These are phyloP conservation scores for Leptinotarsa rubiginosa DNA, from an alignment of 2,888 invertebrate genomes.

Conservation along the genomic window DNA sequence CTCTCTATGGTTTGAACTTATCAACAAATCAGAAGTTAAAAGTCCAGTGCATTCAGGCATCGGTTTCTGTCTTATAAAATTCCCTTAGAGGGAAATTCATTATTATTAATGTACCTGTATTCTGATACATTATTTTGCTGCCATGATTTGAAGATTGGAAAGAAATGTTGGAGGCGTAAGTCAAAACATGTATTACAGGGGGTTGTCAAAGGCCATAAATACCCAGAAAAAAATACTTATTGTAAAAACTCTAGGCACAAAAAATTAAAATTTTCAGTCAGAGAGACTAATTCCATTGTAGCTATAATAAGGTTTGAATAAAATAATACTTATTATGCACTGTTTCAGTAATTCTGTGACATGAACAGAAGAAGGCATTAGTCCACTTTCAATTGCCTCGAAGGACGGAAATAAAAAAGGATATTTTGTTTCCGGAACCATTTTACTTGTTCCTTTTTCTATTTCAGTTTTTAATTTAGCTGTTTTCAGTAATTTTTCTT, in stretches of 20 bases:
- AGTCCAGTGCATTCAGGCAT: too few relatives aligned
- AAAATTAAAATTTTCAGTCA: background rate
- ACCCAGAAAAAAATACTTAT: too few relatives aligned
- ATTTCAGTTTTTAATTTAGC: conserved; percentile 1
- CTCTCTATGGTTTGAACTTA: background rate
- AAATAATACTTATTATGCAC: conserved; percentile 30
- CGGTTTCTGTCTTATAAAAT: too few relatives aligned
- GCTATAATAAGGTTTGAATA: conserved; percentile 36
- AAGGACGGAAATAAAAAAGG: conserved; percentile 41
- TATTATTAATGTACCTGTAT: too few relatives aligned
- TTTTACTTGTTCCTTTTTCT: conserved; percentile 20
- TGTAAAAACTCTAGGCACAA: background rate
- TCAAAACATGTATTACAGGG: too few relatives aligned
- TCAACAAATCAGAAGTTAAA: too few relatives aligned
- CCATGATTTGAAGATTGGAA: background rate
- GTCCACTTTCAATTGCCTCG: conserved; percentile 39
- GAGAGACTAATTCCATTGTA: conserved; percentile 28
- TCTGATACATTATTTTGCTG: background rate
- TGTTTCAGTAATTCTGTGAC: conserved; percentile 33
- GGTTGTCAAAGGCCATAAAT: too few relatives aligned
- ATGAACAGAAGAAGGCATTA: conserved; percentile 33
- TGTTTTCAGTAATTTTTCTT: conserved; percentile 36
- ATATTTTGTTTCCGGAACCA: conserved; percentile 35
- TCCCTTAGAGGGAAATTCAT: too few relatives aligned
- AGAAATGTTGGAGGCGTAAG: background rate